A percentile compares a stretch with the other conserved stretches of the same genome.
These are phyloP conservation scores for Fissipunctia ypsillon DNA, from an alignment of 2,888 invertebrate species.

Conservation along the genomic window DNA sequence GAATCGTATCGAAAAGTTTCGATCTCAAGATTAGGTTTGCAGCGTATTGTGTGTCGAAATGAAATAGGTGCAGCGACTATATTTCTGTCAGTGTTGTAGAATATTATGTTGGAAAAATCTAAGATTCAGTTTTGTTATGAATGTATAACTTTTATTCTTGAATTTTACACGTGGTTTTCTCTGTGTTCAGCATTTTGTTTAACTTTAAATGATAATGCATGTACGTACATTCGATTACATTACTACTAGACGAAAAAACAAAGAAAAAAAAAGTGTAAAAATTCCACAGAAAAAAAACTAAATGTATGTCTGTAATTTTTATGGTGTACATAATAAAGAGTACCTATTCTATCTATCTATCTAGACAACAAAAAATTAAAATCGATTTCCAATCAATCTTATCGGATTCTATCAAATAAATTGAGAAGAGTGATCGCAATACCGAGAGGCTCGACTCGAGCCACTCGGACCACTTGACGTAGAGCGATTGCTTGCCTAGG, in stretches of 20 bases:
- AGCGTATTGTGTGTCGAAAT: slow-evolving; percentile 15
- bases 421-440: slow-evolving; percentile 41
- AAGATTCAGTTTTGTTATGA: background rate
- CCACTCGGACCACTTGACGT: slow-evolving; percentile 11
- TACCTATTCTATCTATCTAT: too few species aligned
- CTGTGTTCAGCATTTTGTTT: background rate
- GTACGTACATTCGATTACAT: background rate
- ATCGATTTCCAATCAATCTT: slow-evolving; percentile 52
- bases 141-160: background rate
- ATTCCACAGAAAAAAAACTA: too few species aligned
- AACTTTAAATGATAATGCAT: background rate
- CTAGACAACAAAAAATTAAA: slow-evolving; percentile 36
- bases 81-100: background rate
- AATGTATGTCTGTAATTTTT: too few species aligned
- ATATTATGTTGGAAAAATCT: slow-evolving; percentile 1
- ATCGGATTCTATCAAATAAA: slow-evolving; percentile 57
- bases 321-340: too few species aligned
- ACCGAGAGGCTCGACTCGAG: slow-evolving; percentile 1
- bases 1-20: slow-evolving; percentile 39
- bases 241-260: too few species aligned
- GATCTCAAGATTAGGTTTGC: slow-evolving; percentile 35
- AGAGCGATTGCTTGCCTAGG: slow-evolving; percentile 27
- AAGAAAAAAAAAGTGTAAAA: too few species aligned
- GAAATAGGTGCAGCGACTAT: slow-evolving; percentile 21
- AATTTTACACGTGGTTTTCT: background rate